Evolutionary conservation across 2,888 invertebrate species (phyloP).

Genomic region (Amiota minor): DNA sequence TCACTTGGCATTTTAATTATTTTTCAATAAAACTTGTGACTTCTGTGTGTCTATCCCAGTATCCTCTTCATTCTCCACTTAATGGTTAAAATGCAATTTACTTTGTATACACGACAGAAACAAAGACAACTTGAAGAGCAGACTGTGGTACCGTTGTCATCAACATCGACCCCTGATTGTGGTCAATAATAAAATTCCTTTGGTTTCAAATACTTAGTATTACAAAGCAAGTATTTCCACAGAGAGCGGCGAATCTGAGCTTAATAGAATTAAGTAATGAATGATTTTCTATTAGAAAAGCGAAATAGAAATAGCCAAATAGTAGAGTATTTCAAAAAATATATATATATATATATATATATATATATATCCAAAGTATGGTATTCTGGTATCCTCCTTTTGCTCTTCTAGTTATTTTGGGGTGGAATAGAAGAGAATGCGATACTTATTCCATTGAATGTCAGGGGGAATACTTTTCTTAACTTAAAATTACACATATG

Average conservation of each 20-base stretch:
- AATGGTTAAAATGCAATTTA: no score
- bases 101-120: no score
- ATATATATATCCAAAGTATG: no score
- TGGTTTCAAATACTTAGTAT: neutral
- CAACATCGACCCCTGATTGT: slow-evolving; percentile 2
- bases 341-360: no score
- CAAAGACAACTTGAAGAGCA: no score
- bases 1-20: slow-evolving; percentile 13
- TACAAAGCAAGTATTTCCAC: slow-evolving; percentile 10
- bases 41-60: neutral
- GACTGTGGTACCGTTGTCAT: neutral
- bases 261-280: slow-evolving; percentile 13
- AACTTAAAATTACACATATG: slow-evolving; percentile 13
- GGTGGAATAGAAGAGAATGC: no score
- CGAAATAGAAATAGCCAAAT: no score
- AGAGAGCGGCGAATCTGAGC: neutral
- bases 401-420: no score
- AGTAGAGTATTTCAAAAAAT: no score
- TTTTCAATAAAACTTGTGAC: slow-evolving; percentile 8
- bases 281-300: neutral
- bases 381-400: no score
- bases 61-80: neutral
- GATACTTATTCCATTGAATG: no score
- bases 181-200: slow-evolving; percentile 19
- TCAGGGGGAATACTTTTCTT: neutral